A percentile compares a stretch with the other conserved stretches of the same genome.
Evolutionary conservation across 2,797 vertebrate species (phyloP).

Genomic region (Esox lucius): DNA sequence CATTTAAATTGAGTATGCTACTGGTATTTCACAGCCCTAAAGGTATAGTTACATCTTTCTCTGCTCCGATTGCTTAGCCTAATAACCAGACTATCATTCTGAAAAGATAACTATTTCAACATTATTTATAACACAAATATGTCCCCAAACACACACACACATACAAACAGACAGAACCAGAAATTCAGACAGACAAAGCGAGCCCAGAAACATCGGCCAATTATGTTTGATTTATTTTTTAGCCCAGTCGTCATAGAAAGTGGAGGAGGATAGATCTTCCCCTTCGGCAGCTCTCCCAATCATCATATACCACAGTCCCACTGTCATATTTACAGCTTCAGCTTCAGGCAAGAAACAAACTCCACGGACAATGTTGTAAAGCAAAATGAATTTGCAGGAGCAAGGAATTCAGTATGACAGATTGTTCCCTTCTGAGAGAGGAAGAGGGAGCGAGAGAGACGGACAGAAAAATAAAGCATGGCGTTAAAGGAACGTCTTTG

Average conservation of each 20-base stretch:
- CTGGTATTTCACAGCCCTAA: constrained; percentile 12
- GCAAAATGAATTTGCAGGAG: constrained; percentile 27
- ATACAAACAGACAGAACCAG: constrained; percentile 4
- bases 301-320: constrained; percentile 44
- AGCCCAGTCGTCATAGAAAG: constrained; percentile 35
- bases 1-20: constrained; percentile 4
- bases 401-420: constrained; percentile 18
- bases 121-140: constrained; percentile 42
- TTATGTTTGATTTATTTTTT: constrained; percentile 52
- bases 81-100: constrained; percentile 54
- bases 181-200: neutral
- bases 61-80: constrained; percentile 27
- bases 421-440: constrained; percentile 9
- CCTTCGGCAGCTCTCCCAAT: constrained; percentile 30
- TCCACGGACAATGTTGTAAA: constrained; percentile 26
- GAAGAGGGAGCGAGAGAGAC: neutral
- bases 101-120: constrained; percentile 39
- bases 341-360: constrained; percentile 39
- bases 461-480: neutral
- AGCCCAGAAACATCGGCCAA: constrained; percentile 15
- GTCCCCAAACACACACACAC: neutral
- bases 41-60: neutral
- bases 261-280: constrained; percentile 36
- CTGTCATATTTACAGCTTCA: constrained; percentile 44
- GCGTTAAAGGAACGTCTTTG: too few species aligned